Base-by-base conservation (phyloP, 2,888 invertebrate genomes). In the Apodemia duryi region DNA sequence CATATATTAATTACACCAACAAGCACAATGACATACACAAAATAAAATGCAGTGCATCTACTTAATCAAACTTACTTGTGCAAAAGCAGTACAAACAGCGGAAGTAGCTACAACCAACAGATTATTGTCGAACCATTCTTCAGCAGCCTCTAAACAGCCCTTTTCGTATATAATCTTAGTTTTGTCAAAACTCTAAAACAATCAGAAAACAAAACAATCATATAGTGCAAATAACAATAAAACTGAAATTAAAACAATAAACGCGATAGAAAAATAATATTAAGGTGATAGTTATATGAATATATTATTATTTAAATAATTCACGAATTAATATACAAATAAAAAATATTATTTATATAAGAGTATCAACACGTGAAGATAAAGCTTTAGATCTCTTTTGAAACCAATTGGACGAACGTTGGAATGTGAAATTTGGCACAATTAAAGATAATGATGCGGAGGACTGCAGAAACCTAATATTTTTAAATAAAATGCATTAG, bases 51-150 rank as follows among this genome's bases (percentile, higher is more conserved):
- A 67, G 82, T 85, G 85, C 86, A 76, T 70, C 80, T 82, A 84
- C 77, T 75, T 72, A 77, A 74, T 66, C 73, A 78, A 83, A 93
- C 94, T 93, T 93, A 98, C 98, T 97, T 99, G 98, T 85, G 98
- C 94, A 90, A 99, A 97, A 85, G 98, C 97, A 80, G 97, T 94
- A 86, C 96, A 95, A 85, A 98, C 96, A 81, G 96, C 95, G 73
- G 95, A 95, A 65, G 97, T 96, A 70, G 98, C 97, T 82, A 99
- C 97, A 79, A 96, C 94, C 85, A 99, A 95, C 79, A 99, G 94
- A 93, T 99, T 98, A 83, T 95, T 94, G 88, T 98, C 98, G 79
- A 98, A 95, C 99, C 98, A 99, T 83, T 97, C 97, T 85, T 98
- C 98, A 60, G 97, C 97, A 66, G 98, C 96, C 81, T 97, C 96